phyloP scores from a whole-genome alignment of 2,888 invertebrate genomes.

The Nephrotoma appendiculata region DNA sequence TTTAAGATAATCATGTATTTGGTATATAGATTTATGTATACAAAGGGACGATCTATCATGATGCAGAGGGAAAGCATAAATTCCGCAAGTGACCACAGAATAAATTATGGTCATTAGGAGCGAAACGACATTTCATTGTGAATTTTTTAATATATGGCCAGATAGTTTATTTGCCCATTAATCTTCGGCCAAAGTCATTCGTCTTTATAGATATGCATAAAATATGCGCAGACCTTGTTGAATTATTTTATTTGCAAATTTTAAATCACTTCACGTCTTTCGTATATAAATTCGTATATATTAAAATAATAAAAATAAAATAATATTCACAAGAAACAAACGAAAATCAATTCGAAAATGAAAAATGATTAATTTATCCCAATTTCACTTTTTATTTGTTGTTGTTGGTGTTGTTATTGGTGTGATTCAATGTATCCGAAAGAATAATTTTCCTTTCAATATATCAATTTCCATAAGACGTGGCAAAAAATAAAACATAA shows the following conservation, averaged over 20 bases:
- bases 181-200: neutral
- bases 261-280: neutral
- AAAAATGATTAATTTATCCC: neutral
- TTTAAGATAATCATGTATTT: neutral
- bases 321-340: neutral
- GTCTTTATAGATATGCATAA: neutral
- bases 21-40: neutral
- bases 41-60: neutral
- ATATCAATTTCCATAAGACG: neutral
- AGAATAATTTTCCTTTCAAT: neutral
- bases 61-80: neutral
- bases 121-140: neutral
- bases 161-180: neutral
- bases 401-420: neutral
- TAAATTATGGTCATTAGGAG: neutral
- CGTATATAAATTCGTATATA: neutral
- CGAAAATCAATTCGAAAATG: neutral
- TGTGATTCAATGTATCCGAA: neutral
- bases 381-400: neutral
- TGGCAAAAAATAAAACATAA: neutral
- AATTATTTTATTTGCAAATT: neutral
- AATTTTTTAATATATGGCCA: neutral
- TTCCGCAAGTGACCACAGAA: neutral
- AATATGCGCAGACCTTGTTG: neutral
- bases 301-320: neutral